Percentiles rank a stretch among this genome's conserved stretches.
phyloP scores from a whole-genome alignment of 2,888 invertebrate species.

The Gibbula magus region DNA sequence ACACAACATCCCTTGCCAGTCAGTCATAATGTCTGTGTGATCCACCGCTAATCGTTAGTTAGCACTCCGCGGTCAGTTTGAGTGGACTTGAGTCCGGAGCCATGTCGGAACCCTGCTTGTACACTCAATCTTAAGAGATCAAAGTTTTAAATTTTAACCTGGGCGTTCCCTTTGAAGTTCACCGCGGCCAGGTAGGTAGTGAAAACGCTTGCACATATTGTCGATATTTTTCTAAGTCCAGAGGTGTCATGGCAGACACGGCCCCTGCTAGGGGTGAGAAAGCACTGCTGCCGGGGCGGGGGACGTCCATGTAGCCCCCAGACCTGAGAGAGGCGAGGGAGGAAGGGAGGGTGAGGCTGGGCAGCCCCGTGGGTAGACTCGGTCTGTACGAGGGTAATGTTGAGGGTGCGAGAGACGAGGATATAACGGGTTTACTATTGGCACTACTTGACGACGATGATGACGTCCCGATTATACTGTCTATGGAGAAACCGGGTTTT shows the following conservation, averaged over 20 bases:
- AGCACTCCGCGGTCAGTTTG: conserved; percentile 12
- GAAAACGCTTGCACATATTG: conserved; percentile 68
- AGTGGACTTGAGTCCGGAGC: conserved; percentile 2
- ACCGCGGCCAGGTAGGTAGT: conserved; percentile 56
- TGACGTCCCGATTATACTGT: conserved; percentile 78
- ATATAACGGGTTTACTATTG: conserved; percentile 27
- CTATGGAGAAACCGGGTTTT: conserved; percentile 78
- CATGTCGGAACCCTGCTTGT: neutral
- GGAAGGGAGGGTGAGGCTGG: conserved; percentile 31
- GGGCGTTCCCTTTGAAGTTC: conserved; percentile 26
- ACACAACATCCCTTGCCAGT: conserved; percentile 16
- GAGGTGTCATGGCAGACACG: conserved; percentile 57
- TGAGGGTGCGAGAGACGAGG: conserved; percentile 25
- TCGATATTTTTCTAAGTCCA: conserved; percentile 71
- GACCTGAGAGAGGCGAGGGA: conserved; percentile 37
- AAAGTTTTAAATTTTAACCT: conserved; percentile 18
- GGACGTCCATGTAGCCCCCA: conserved; percentile 50
- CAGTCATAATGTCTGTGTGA: neutral
- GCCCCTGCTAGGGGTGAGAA: conserved; percentile 56
- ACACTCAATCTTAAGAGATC: conserved; percentile 9
- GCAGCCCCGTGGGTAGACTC: conserved; percentile 31
- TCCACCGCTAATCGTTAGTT: conserved; percentile 17
- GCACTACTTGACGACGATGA: conserved; percentile 36
- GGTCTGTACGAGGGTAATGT: conserved; percentile 38
- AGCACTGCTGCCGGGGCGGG: conserved; percentile 50